A percentile compares a stretch with the other conserved stretches of the same genome.
Evolutionary conservation across 2,113 vertebrate species (phyloP).

Genomic region (Pagrus major): DNA sequence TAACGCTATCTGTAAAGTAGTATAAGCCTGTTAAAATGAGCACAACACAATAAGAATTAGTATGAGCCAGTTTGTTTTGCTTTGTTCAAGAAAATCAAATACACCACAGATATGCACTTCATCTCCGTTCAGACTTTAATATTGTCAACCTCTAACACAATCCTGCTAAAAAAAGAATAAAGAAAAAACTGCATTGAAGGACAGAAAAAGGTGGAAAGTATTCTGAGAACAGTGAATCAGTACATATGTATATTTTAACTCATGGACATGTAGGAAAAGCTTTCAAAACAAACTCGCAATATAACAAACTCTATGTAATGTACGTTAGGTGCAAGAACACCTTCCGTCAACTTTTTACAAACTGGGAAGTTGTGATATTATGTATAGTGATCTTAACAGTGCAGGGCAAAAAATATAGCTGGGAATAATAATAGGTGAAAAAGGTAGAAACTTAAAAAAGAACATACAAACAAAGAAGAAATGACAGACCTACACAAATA

Average conservation of each 20-base stretch:
- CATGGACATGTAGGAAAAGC: not conserved
- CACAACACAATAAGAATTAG: not conserved
- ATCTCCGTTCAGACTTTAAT: slow-evolving; percentile 67
- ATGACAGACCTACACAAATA: not conserved
- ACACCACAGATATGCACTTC: slow-evolving; percentile 1
- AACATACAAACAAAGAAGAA: not conserved
- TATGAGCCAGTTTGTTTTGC: not conserved
- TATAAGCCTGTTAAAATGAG: not conserved
- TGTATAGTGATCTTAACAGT: not conserved
- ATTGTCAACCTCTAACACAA: slow-evolving; percentile 49
- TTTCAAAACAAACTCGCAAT: slow-evolving; percentile 28
- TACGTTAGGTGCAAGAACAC: slow-evolving; percentile 33
- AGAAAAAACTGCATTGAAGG: slow-evolving; percentile 37
- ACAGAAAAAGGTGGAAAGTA: slow-evolving; percentile 36
- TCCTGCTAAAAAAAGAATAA: slow-evolving; percentile 34
- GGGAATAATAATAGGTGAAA: not conserved
- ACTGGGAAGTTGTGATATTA: not conserved
- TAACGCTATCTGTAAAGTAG: not conserved
- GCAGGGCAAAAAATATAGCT: not conserved
- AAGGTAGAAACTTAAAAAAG: slow-evolving; percentile 15
- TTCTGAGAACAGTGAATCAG: slow-evolving; percentile 13
- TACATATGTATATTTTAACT: slow-evolving; percentile 20
- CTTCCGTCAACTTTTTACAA: slow-evolving; percentile 15
- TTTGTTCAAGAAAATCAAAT: not conserved
- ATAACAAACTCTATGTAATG: slow-evolving; percentile 23